phyloP scores from a whole-genome alignment of 2,113 vertebrate genomes.

The Thunnus maccoyii region DNA sequence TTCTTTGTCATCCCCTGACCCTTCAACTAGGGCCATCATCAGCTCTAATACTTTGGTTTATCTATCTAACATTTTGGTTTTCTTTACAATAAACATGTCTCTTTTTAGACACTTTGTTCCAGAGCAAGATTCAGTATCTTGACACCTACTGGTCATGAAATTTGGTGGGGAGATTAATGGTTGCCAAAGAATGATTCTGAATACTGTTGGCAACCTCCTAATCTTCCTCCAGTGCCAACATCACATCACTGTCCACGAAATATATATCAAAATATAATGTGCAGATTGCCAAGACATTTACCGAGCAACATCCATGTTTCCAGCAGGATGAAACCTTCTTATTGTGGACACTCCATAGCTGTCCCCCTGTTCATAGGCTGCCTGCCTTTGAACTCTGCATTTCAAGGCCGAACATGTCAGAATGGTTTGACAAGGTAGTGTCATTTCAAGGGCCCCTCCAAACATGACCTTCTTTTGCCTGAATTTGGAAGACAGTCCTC shows the following conservation, averaged over 20 bases:
- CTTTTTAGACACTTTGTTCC: background rate
- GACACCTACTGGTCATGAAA: too few relatives aligned
- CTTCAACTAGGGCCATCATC: too few relatives aligned
- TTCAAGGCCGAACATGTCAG: background rate
- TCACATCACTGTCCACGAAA: too few relatives aligned
- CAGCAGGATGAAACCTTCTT: background rate
- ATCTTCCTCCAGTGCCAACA: background rate
- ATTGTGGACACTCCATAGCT: background rate
- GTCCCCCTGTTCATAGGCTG: background rate
- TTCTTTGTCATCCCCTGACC: background rate
- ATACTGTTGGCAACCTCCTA: background rate
- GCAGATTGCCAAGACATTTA: background rate
- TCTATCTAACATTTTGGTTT: background rate
- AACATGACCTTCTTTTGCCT: background rate
- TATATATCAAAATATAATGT: background rate
- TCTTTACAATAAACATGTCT: background rate
- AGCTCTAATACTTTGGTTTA: too few relatives aligned
- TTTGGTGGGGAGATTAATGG: background rate
- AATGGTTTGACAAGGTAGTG: constrained; percentile 11
- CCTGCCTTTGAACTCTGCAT: background rate
- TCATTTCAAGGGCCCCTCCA: constrained; percentile 11
- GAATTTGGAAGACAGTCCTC: background rate
- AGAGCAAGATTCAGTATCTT: background rate
- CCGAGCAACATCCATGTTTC: background rate
- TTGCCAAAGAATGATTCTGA: background rate